phyloP scores from a whole-genome alignment of 2,888 invertebrate genomes.

The Drosophila glabriapex region DNA sequence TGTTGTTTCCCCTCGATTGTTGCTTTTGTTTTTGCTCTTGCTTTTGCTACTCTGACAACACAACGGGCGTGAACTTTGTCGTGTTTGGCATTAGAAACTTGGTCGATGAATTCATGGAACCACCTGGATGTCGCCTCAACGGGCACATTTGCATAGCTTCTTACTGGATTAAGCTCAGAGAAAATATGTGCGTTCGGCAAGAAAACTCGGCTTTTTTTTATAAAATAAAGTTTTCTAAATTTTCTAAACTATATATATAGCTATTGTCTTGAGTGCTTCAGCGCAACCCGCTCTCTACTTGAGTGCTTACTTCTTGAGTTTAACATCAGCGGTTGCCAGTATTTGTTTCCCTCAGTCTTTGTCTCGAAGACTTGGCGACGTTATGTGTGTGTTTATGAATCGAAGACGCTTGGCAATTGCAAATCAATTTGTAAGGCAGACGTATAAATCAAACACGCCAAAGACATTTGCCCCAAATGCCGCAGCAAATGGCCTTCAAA shows the following conservation, averaged over 20 bases:
- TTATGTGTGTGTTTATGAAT: slow-evolving; percentile 32
- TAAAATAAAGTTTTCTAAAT: background rate
- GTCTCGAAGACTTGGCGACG: slow-evolving; percentile 7
- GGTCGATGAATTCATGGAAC: slow-evolving; percentile 13
- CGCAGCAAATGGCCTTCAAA: slow-evolving; percentile 55
- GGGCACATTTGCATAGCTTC: slow-evolving; percentile 52
- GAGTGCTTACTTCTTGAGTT: background rate
- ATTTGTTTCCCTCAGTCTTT: slow-evolving; percentile 9
- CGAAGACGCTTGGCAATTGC: slow-evolving; percentile 60
- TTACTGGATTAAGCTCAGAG: background rate
- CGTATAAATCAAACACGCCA: slow-evolving; percentile 71
- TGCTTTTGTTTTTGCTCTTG: slow-evolving; percentile 30
- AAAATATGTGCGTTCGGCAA: background rate
- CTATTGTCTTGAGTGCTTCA: background rate
- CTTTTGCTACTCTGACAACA: slow-evolving; percentile 42
- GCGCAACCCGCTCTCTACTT: background rate
- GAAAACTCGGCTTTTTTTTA: background rate
- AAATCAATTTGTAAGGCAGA: slow-evolving; percentile 72
- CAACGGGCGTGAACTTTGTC: slow-evolving; percentile 64
- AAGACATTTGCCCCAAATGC: slow-evolving; percentile 71
- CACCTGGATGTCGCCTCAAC: slow-evolving; percentile 49
- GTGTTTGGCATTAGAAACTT: slow-evolving; percentile 43
- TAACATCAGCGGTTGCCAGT: slow-evolving; percentile 5
- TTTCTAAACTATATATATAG: background rate
- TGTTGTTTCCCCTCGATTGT: slow-evolving; percentile 33